Conservation (phyloP, 2,113 vertebrate genomes). For the Halichoerus grypus region DNA sequence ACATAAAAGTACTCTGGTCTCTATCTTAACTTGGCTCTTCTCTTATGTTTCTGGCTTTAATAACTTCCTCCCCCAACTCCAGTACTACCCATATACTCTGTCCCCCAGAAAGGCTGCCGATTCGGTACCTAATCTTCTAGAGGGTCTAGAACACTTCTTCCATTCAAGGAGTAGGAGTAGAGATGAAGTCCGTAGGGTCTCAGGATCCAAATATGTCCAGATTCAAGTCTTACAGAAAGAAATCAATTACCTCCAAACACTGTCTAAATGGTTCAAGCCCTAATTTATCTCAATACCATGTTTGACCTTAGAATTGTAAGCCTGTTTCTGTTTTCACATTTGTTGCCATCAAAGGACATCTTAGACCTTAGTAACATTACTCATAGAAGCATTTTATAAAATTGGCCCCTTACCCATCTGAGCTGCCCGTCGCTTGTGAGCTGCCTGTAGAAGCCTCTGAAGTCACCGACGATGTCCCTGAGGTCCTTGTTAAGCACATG, state of each 20-base stretch:
- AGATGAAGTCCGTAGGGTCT: neutral
- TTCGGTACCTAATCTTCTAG: neutral
- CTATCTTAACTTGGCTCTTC: neutral
- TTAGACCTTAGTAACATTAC: constrained; percentile 12
- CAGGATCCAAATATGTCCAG: neutral
- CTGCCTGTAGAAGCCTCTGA: constrained; percentile 90
- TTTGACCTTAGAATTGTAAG: constrained; percentile 11
- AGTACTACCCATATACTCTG: neutral
- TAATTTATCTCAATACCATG: neutral
- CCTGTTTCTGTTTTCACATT: constrained; percentile 24
- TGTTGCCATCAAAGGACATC: neutral
- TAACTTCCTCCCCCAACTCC: neutral
- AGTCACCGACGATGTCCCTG: constrained; percentile 88
- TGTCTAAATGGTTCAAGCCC: neutral
- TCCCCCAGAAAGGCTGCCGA: neutral
- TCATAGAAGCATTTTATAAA: neutral
- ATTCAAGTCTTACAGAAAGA: constrained; percentile 23
- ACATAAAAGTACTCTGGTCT: neutral
- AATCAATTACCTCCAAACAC: neutral
- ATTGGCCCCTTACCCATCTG: constrained; percentile 86
- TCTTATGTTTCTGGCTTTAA: neutral
- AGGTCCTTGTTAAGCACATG: constrained; percentile 87
- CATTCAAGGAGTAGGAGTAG: neutral
- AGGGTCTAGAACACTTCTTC: neutral
- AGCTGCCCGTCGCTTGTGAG: constrained; percentile 90